phyloP scores from a whole-genome alignment of 2,888 invertebrate species.

The Zelleria hepariella region DNA sequence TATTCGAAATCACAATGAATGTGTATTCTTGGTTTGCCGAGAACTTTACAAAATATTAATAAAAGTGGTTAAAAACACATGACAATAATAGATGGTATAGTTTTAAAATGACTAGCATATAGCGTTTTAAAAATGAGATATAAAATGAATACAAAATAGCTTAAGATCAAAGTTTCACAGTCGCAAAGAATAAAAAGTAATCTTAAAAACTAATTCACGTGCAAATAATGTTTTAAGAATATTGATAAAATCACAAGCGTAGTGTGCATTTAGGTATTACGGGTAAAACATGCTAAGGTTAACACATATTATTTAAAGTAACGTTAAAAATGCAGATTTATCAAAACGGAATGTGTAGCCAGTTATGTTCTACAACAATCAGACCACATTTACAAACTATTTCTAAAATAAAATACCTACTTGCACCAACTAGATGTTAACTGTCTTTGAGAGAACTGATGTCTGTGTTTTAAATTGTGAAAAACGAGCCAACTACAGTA shows the following conservation, averaged over 20 bases:
- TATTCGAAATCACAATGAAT: too few species aligned
- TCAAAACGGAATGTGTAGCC: neutral
- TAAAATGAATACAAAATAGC: neutral
- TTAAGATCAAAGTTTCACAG: neutral
- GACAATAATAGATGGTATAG: neutral
- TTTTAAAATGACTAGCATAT: neutral
- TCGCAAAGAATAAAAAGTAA: neutral
- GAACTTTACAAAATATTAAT: neutral
- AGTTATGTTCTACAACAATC: too few species aligned
- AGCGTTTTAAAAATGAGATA: neutral
- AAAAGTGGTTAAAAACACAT: neutral
- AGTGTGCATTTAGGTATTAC: neutral
- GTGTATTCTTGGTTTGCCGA: too few species aligned
- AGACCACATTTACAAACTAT: too few species aligned
- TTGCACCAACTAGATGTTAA: neutral
- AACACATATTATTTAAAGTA: neutral
- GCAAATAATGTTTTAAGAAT: neutral
- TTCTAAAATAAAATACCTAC: neutral
- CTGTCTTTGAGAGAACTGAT: too few species aligned
- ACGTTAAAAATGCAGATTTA: neutral
- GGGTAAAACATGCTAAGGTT: too few species aligned
- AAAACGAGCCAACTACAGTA: too few species aligned
- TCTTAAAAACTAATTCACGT: neutral
- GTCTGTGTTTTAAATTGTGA: too few species aligned
- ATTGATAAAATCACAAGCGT: neutral